Conservation (phyloP, 2,797 vertebrate species). For the Streptopelia turtur region DNA sequence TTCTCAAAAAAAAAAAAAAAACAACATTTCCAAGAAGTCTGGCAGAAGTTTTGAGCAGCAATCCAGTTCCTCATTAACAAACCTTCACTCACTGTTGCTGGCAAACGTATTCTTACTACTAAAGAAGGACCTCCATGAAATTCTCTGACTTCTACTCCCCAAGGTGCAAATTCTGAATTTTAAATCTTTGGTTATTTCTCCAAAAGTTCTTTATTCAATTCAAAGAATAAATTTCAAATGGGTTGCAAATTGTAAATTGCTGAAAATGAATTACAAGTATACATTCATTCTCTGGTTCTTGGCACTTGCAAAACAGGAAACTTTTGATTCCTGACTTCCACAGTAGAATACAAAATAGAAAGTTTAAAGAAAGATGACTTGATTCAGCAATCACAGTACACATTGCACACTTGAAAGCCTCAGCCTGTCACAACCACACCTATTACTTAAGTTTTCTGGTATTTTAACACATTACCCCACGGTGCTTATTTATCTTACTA, state of each 20-base stretch:
- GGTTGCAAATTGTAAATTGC: not conserved
- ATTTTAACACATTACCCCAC: not conserved
- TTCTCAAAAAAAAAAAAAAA: not conserved
- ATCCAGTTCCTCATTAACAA: not conserved
- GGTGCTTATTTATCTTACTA: not conserved
- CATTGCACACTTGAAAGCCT: not conserved
- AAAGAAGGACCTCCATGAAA: conserved; percentile 4
- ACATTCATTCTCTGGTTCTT: not conserved
- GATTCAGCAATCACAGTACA: not conserved
- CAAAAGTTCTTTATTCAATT: not conserved
- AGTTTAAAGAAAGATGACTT: not conserved
- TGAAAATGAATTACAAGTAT: not conserved
- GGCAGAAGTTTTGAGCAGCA: not conserved
- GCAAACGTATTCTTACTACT: not conserved
- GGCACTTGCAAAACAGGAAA: not conserved
- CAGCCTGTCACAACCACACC: conserved; percentile 16
- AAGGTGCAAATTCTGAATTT: not conserved
- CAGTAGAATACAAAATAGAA: not conserved
- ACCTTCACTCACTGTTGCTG: not conserved
- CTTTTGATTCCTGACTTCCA: conserved; percentile 19
- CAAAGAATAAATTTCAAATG: conserved; percentile 8
- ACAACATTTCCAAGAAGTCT: not conserved
- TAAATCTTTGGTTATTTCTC: not conserved
- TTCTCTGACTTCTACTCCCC: not conserved
- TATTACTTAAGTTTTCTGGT: not conserved